Conservation (phyloP, 2,113 vertebrate species). For the Callaeas wilsoni region DNA sequence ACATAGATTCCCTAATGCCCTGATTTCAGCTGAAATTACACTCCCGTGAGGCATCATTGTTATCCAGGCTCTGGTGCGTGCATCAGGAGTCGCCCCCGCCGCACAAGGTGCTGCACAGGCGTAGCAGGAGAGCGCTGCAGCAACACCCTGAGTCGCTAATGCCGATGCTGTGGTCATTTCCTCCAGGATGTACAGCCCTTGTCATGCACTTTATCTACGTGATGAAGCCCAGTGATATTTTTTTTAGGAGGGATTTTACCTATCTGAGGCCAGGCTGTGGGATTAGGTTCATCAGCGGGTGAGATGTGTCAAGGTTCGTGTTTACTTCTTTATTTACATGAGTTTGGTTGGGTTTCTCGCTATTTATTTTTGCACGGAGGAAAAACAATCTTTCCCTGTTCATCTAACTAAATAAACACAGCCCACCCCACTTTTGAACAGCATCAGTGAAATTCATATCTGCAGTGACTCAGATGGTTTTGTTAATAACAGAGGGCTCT, state of each 20-base stretch:
- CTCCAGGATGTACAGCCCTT: background rate
- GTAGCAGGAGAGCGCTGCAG: background rate
- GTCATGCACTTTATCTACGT: background rate
- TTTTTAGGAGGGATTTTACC: background rate
- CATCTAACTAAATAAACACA: background rate
- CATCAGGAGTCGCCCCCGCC: rapidly evolving
- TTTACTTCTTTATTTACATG: background rate
- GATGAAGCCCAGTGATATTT: background rate
- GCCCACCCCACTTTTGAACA: background rate
- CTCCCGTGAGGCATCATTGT: background rate
- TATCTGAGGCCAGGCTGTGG: background rate
- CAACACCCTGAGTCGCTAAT: background rate
- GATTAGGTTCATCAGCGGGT: background rate
- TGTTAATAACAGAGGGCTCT: constrained; percentile 19
- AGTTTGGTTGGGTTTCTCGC: background rate
- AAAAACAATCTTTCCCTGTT: background rate
- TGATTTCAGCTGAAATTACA: background rate
- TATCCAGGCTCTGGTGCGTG: background rate
- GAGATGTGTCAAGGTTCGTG: background rate
- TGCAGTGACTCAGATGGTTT: constrained; percentile 24
- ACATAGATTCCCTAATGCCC: background rate
- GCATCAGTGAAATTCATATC: constrained; percentile 21
- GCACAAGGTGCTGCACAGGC: background rate
- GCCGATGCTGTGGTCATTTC: background rate
- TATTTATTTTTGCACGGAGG: background rate